Base-by-base conservation (phyloP, 2,113 vertebrate species). In the Spea bombifrons region DNA sequence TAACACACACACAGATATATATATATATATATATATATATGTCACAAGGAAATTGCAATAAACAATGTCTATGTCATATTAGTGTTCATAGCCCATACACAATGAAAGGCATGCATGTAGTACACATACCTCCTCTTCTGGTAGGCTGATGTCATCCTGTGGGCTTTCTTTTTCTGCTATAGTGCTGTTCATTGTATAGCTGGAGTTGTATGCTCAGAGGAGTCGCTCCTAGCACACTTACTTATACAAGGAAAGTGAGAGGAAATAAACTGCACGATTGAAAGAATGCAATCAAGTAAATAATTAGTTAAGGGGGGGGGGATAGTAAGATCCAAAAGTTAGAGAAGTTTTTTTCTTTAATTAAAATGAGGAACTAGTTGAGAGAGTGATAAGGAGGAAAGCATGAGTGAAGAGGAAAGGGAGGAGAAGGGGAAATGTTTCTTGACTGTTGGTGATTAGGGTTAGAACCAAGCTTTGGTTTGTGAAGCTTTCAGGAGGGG, bases 61-160 rank as follows among this genome's bases (percentile, higher is more conserved):
- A 30, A 30, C 30, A 30, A 30, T 30, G 30, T 30, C 30, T 30
- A 30, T 30, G 45, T 3, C 48, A 52, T 48, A 2, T 68, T 68
- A 13, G 7, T 50, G 53, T 43, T n/a, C 57, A n/a, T 10, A 59
- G 55, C 8, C 65, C 13, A 3, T 66, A 9, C 44, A 43, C 30
- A 12, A 8, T 52, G 16, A 64, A 12, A 43, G 9, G 46, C 17
- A 66, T 13, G 71, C 8, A 59, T 68, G 16, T 49, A 69, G 8
- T n/a, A n/a, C 47, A 63, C 61, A n/a, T 80, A 80, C 77, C 77
- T 80, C 77, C 63, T 80, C 77, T 52, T 80, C 77, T 67, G 77
- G 77, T 48, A 80, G 77, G 52, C 70, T 80, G 77, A 80, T 67
- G 12, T 80, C 78, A 52, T 80, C 78, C 13, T 66, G 71, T 55